Evolutionary conservation across 2,888 invertebrate genomes (phyloP).

Genomic region (Torymus auratus): DNA sequence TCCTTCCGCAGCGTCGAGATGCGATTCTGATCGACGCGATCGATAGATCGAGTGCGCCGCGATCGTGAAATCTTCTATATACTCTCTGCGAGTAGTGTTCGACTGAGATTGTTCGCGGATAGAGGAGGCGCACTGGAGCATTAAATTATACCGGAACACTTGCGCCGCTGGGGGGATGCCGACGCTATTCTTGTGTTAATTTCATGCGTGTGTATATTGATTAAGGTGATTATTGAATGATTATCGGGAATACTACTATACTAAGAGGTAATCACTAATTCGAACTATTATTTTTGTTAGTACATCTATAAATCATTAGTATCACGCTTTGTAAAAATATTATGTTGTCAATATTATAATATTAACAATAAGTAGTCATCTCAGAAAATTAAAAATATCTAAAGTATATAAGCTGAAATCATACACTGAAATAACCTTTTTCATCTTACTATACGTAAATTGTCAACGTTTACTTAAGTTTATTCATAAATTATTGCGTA

Average conservation of each 20-base stretch:
- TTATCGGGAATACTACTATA: not conserved
- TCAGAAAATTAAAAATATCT: no score
- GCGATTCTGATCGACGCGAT: constrained; percentile 13
- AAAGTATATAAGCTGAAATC: no score
- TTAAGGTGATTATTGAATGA: constrained; percentile 4
- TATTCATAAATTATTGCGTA: no score
- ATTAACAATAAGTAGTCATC: no score
- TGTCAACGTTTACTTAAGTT: no score
- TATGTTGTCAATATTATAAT: no score
- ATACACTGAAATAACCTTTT: no score
- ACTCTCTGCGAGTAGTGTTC: no score
- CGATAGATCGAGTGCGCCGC: not conserved
- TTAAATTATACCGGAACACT: constrained; percentile 34
- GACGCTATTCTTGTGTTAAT: not conserved
- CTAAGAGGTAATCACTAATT: not conserved
- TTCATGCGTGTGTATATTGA: constrained; percentile 4
- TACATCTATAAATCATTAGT: no score
- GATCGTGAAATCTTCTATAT: constrained; percentile 23
- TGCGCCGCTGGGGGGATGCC: not conserved
- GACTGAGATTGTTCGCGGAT: constrained; percentile 8
- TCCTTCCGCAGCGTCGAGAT: not conserved
- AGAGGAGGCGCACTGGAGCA: not conserved
- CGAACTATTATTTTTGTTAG: no score
- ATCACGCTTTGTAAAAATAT: no score
- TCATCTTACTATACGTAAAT: no score